Evolutionary conservation across 1,140 invertebrate species (phyloP).

Genomic region (Cherax quadricarinatus): DNA sequence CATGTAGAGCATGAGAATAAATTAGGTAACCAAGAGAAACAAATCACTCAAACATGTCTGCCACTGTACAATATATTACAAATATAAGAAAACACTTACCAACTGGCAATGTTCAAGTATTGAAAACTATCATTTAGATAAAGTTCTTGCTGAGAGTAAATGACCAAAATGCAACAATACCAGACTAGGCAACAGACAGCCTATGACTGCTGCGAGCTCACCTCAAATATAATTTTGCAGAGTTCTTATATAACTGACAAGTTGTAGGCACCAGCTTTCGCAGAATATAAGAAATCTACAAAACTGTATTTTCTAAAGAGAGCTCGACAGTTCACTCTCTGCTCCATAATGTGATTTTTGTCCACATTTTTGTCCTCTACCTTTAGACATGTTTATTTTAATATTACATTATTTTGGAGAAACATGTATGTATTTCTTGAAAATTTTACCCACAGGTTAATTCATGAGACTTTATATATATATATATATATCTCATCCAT

Average conservation of each 20-base stretch:
- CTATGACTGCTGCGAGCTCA: conserved; percentile 12
- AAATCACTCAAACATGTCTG: conserved; percentile 62
- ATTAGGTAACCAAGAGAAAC: conserved; percentile 64
- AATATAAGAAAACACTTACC: conserved; percentile 70
- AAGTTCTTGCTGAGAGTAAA: conserved; percentile 46
- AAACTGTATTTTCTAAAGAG: conserved; percentile 32
- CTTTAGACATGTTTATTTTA: conserved; percentile 14
- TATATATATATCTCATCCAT: conserved; percentile 13
- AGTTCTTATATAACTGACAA: conserved; percentile 61
- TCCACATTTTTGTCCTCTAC: conserved; percentile 39
- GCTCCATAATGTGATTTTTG: conserved; percentile 61
- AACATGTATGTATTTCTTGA: conserved; percentile 7
- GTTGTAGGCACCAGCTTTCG: conserved; percentile 62
- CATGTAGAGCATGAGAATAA: conserved; percentile 61
- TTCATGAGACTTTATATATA: conserved; percentile 10
- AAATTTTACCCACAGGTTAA: conserved; percentile 28
- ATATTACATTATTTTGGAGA: neutral
- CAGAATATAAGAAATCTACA: conserved; percentile 65
- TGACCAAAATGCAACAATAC: conserved; percentile 65
- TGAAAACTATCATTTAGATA: conserved; percentile 70
- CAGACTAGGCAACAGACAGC: conserved; percentile 60
- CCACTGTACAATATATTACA: conserved; percentile 70
- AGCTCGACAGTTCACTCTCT: conserved; percentile 54
- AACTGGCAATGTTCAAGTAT: conserved; percentile 70
- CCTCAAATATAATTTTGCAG: conserved; percentile 55